Conservation (phyloP, 2,113 vertebrate genomes). For the Monopterus albus region DNA sequence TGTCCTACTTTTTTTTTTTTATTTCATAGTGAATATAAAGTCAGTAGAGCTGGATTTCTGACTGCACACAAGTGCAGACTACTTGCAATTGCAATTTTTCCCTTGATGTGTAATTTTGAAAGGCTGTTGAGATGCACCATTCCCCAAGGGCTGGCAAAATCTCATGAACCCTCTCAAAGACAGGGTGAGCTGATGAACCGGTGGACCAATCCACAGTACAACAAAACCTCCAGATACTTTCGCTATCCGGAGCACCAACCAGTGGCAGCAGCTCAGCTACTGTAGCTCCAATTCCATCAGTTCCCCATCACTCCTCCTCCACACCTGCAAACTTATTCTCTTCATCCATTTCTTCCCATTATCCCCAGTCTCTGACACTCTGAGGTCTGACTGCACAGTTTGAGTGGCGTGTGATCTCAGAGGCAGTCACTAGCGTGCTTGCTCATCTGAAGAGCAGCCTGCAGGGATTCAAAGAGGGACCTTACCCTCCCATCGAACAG, state of each 20-base stretch:
- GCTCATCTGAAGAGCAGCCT: slow-evolving; percentile 39
- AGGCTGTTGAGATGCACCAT: neutral
- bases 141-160: slow-evolving; percentile 25
- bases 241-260: slow-evolving; percentile 60
- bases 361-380: slow-evolving; percentile 15
- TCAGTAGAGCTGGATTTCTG: too few relatives aligned
- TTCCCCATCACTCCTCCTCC: slow-evolving; percentile 8
- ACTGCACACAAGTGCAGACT: too few relatives aligned
- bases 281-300: slow-evolving; percentile 49
- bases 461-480: slow-evolving; percentile 28
- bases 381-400: slow-evolving; percentile 23
- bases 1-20: too few relatives aligned
- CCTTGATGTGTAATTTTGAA: slow-evolving; percentile 3
- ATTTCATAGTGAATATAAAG: too few relatives aligned
- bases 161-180: slow-evolving; percentile 29
- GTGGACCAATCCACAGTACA: slow-evolving; percentile 25
- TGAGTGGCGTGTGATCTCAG: slow-evolving; percentile 49
- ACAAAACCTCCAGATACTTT: slow-evolving; percentile 31
- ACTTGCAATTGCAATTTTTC: neutral
- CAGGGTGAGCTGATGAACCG: slow-evolving; percentile 21
- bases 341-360: slow-evolving; percentile 14
- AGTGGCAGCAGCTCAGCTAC: slow-evolving; percentile 31
- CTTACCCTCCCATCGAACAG: slow-evolving; percentile 6
- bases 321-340: neutral
- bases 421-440: slow-evolving; percentile 36